These are phyloP conservation scores for Mus pahari DNA, from an alignment of 2,113 vertebrate species.

Conservation along the genomic window DNA sequence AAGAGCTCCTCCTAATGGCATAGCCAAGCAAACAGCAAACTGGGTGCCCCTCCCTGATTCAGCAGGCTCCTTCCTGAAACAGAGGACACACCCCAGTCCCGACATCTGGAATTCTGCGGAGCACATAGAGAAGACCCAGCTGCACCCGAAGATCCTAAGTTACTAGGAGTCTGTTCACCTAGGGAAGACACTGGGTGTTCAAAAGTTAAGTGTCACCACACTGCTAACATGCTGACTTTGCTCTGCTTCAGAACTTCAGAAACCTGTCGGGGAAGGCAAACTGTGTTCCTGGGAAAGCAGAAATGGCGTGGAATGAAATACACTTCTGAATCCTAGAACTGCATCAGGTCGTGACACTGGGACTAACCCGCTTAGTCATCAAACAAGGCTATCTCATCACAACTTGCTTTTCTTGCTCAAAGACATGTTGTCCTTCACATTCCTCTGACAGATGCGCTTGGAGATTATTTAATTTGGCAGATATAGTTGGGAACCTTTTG, in stretches of 20 bases:
- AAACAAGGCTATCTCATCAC: not conserved
- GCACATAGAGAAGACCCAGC: not conserved
- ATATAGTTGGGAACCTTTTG: not conserved
- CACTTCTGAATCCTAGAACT: not conserved
- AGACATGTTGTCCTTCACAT: not conserved
- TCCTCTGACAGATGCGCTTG: not conserved
- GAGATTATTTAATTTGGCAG: not conserved
- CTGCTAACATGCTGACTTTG: not conserved
- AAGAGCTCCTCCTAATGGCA: constrained; percentile 51
- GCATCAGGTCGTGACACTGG: not conserved
- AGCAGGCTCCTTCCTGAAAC: not conserved
- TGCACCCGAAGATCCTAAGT: accelerated
- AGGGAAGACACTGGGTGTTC: not conserved
- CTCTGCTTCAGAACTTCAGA: not conserved
- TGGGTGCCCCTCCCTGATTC: not conserved
- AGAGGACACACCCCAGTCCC: accelerated
- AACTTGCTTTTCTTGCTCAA: not conserved
- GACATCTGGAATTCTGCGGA: not conserved
- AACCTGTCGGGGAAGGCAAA: not conserved
- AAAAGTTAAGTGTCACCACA: too few relatives aligned
- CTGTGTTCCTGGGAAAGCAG: not conserved
- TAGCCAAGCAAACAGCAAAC: not conserved
- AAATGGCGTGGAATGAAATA: not conserved
- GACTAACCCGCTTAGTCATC: not conserved
- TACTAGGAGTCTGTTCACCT: not conserved